A percentile compares a stretch with the other conserved stretches of the same genome.
phyloP scores from a whole-genome alignment of 2,888 invertebrate species.

The Petrolisthes cinctipes region DNA sequence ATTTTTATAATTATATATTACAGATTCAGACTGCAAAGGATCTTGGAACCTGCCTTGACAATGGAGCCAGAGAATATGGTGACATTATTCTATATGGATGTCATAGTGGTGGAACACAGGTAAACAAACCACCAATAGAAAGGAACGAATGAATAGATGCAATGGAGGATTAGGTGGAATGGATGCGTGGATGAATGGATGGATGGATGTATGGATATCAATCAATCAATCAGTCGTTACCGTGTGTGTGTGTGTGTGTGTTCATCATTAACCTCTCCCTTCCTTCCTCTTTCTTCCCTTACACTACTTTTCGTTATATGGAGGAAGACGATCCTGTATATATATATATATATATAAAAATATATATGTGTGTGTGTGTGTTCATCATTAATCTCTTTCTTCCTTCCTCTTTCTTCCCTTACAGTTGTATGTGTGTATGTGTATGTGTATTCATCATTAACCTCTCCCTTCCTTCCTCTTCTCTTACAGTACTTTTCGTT shows the following conservation, averaged over 20 bases:
- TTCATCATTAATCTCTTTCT: too few relatives aligned
- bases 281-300: background rate
- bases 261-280: background rate
- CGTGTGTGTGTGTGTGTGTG: slow-evolving; percentile 13
- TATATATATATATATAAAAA: too few relatives aligned
- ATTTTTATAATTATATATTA: too few relatives aligned
- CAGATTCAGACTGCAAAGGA: slow-evolving; percentile 77
- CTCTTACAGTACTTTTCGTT: slow-evolving; percentile 47
- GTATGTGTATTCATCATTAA: background rate
- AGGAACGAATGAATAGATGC: too few relatives aligned
- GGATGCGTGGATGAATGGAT: too few relatives aligned
- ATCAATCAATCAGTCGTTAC: background rate
- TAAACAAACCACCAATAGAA: background rate
- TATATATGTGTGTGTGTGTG: too few relatives aligned
- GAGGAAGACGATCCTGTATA: too few relatives aligned
- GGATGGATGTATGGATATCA: background rate
- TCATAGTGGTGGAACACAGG: slow-evolving; percentile 56
- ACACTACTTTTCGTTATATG: too few relatives aligned
- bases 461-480: background rate
- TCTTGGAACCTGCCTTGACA: slow-evolving; percentile 79
- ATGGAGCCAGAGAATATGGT: slow-evolving; percentile 46
- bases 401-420: too few relatives aligned
- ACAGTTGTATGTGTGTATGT: too few relatives aligned
- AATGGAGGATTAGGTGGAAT: too few relatives aligned
- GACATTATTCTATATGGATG: slow-evolving; percentile 49